These are phyloP conservation scores for Pimpla rufipes DNA, from an alignment of 2,888 invertebrate genomes.

Conservation along the genomic window DNA sequence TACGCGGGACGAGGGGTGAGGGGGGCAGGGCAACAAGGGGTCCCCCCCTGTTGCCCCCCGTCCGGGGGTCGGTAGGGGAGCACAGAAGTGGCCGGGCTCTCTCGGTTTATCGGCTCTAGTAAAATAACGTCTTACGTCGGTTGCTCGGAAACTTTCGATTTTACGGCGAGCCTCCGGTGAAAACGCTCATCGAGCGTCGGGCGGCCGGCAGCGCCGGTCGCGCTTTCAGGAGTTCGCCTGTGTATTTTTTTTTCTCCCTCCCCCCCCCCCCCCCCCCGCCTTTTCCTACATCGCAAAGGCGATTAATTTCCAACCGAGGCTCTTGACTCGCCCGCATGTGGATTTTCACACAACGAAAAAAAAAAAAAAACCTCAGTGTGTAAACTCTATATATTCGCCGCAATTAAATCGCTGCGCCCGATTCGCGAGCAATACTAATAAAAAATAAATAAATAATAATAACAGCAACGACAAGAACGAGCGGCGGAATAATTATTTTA, in stretches of 20 bases:
- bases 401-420: conserved; percentile 51
- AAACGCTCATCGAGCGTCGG: conserved; percentile 69
- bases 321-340: neutral
- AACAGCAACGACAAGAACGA: too few species aligned
- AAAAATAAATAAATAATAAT: too few species aligned
- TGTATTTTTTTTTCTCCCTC: conserved; percentile 46
- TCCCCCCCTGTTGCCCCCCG: too few species aligned
- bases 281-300: neutral
- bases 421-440: conserved; percentile 37
- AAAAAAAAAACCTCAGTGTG: too few species aligned
- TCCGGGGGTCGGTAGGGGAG: neutral
- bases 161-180: conserved; percentile 71
- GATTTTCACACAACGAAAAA: conserved; percentile 30
- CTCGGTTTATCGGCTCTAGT: conserved; percentile 66
- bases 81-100: conserved; percentile 41
- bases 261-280: too few species aligned
- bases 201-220: conserved; percentile 76
- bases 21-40: too few species aligned
- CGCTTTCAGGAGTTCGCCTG: conserved; percentile 79
- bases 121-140: conserved; percentile 71
- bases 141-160: conserved; percentile 77
- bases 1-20: neutral
- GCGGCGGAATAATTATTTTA: conserved; percentile 39
- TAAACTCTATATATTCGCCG: conserved; percentile 6
- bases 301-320: conserved; percentile 7